phyloP scores from a whole-genome alignment of 1,140 invertebrate genomes.

The Sitodiplosis mosellana region DNA sequence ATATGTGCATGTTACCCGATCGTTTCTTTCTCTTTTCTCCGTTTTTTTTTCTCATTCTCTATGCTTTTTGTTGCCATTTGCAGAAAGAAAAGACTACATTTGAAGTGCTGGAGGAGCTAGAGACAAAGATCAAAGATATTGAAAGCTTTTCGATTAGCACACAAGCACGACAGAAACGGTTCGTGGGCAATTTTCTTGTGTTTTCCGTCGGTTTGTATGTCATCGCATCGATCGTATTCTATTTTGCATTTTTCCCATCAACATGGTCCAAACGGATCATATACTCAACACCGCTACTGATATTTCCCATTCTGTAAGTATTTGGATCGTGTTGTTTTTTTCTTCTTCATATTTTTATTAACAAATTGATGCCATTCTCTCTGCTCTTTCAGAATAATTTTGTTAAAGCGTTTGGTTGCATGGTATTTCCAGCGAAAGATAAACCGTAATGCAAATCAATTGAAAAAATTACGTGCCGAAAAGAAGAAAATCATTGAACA shows the following conservation, averaged over 20 bases:
- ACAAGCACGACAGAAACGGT: slow-evolving; percentile 56
- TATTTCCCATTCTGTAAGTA: slow-evolving; percentile 66
- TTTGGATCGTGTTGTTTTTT: slow-evolving; percentile 2
- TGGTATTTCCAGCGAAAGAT: slow-evolving; percentile 80
- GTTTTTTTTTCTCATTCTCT: neutral
- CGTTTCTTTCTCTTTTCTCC: no score
- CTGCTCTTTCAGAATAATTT: slow-evolving; percentile 45
- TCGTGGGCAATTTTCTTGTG: slow-evolving; percentile 59
- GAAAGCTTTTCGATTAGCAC: slow-evolving; percentile 62
- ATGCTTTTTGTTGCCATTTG: slow-evolving; percentile 17
- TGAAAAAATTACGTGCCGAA: slow-evolving; percentile 51
- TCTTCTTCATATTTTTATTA: slow-evolving; percentile 1
- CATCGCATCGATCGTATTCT: slow-evolving; percentile 50
- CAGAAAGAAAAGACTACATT: slow-evolving; percentile 66
- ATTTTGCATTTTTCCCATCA: slow-evolving; percentile 57
- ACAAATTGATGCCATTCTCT: no score
- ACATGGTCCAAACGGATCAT: slow-evolving; percentile 46
- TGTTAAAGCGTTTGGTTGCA: slow-evolving; percentile 55
- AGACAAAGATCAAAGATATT: slow-evolving; percentile 63
- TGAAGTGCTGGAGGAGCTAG: slow-evolving; percentile 55
- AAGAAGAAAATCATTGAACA: slow-evolving; percentile 84
- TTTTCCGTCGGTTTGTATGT: slow-evolving; percentile 66
- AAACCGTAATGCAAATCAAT: slow-evolving; percentile 55
- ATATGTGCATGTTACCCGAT: no score
- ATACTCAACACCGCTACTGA: slow-evolving; percentile 49